A percentile compares a stretch with the other conserved stretches of the same genome.
phyloP scores from a whole-genome alignment of 2,797 vertebrate species.

The Clarias laeviceps region DNA sequence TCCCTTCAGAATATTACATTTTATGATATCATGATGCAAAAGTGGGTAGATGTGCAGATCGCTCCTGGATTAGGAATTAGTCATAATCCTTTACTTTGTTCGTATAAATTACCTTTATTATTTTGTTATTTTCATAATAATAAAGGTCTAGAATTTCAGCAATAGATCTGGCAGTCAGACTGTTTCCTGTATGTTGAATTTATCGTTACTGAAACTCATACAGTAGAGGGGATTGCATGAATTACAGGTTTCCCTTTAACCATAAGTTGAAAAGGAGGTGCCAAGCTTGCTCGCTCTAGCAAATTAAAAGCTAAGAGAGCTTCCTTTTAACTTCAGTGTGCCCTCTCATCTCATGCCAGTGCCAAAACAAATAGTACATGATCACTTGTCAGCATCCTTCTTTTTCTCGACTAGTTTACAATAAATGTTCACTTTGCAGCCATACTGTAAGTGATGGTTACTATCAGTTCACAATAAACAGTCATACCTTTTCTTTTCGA shows the following conservation, averaged over 20 bases:
- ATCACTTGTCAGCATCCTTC: constrained; percentile 63
- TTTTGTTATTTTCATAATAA: neutral
- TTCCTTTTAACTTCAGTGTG: constrained; percentile 68
- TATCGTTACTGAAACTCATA: constrained; percentile 55
- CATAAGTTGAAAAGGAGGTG: constrained; percentile 60
- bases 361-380: constrained; percentile 64
- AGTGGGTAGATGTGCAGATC: neutral
- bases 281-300: constrained; percentile 70
- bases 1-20: neutral
- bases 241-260: constrained; percentile 74
- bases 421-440: constrained; percentile 38
- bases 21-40: neutral
- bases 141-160: neutral
- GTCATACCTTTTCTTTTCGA: constrained; percentile 21
- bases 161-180: neutral
- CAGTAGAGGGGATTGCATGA: constrained; percentile 54
- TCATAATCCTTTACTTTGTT: neutral
- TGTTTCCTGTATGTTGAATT: constrained; percentile 57
- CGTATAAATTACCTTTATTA: neutral
- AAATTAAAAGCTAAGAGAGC: constrained; percentile 79
- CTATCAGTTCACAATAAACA: neutral
- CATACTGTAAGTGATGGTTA: constrained; percentile 10
- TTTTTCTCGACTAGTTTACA: constrained; percentile 55
- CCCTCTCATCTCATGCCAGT: constrained; percentile 78
- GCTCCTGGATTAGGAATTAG: neutral